Evolutionary conservation across 2,888 invertebrate genomes (phyloP).

Genomic region (Hoplodrina ambigua): DNA sequence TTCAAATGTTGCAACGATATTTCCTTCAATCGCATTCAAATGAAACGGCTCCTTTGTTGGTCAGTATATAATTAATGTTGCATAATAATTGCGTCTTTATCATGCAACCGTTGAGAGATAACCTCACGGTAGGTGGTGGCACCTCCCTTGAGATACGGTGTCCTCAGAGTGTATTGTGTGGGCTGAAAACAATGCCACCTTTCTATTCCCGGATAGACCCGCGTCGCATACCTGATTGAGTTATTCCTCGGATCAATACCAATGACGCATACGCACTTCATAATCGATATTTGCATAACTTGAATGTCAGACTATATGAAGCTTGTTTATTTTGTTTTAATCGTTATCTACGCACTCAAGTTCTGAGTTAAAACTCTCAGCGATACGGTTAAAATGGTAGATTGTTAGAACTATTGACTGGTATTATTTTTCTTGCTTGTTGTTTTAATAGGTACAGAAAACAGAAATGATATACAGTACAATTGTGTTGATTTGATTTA

Average conservation of each 20-base stretch:
- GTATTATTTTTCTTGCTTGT: not conserved
- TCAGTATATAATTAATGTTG: conserved; percentile 46
- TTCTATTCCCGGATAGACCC: conserved; percentile 74
- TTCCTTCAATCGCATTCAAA: conserved; percentile 42
- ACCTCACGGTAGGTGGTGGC: conserved; percentile 49
- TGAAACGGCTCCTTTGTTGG: conserved; percentile 35
- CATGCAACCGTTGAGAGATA: conserved; percentile 48
- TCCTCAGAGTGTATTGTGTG: conserved; percentile 75
- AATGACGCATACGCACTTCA: conserved; percentile 73
- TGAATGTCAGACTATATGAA: conserved; percentile 18
- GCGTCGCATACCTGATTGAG: conserved; percentile 68
- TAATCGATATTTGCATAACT: conserved; percentile 46
- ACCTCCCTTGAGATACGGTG: conserved; percentile 70
- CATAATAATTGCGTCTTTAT: conserved; percentile 53
- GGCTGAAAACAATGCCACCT: conserved; percentile 76
- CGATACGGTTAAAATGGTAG: conserved; percentile 11
- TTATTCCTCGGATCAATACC: conserved; percentile 72
- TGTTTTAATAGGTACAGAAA: not conserved
- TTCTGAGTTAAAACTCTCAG: conserved; percentile 18
- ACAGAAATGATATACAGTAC: conserved; percentile 10
- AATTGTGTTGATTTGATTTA: conserved; percentile 10
- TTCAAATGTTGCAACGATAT: conserved; percentile 36
- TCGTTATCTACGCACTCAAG: conserved; percentile 36
- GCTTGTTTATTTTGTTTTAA: conserved; percentile 38
- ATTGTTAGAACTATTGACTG: not conserved